Conservation (phyloP, 2,888 invertebrate genomes). For the Tyria jacobaeae region DNA sequence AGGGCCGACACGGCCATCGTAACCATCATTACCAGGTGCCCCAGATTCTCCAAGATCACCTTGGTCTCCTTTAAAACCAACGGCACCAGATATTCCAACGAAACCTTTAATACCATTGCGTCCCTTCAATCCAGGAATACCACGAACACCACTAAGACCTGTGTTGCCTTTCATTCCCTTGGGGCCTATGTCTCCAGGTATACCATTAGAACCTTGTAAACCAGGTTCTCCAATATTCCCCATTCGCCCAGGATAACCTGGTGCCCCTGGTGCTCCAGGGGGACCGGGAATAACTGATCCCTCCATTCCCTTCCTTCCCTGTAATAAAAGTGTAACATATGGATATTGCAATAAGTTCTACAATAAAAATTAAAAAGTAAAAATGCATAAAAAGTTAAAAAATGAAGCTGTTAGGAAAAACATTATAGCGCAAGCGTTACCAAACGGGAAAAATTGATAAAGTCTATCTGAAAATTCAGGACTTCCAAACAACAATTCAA, state of each 20-base stretch:
- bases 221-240: constrained; percentile 87
- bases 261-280: constrained; percentile 88
- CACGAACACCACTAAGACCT: constrained; percentile 73
- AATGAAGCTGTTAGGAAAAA: neutral
- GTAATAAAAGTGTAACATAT: constrained; percentile 24
- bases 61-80: constrained; percentile 64
- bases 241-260: constrained; percentile 89
- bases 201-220: constrained; percentile 73
- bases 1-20: constrained; percentile 71
- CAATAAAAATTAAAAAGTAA: neutral
- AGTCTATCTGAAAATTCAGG: neutral
- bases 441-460: no score
- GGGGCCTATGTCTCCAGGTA: constrained; percentile 74
- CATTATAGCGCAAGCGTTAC: no score
- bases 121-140: constrained; percentile 72
- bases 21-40: constrained; percentile 70
- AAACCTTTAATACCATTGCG: constrained; percentile 72
- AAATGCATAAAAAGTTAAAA: neutral
- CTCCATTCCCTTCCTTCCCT: constrained; percentile 77
- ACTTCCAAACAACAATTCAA: neutral
- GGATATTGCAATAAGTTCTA: neutral
- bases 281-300: constrained; percentile 35
- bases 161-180: constrained; percentile 87
- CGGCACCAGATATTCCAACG: constrained; percentile 76
- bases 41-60: constrained; percentile 92